These are phyloP conservation scores for Lepus townsendii DNA, from an alignment of 2,797 vertebrate genomes.

Conservation along the genomic window DNA sequence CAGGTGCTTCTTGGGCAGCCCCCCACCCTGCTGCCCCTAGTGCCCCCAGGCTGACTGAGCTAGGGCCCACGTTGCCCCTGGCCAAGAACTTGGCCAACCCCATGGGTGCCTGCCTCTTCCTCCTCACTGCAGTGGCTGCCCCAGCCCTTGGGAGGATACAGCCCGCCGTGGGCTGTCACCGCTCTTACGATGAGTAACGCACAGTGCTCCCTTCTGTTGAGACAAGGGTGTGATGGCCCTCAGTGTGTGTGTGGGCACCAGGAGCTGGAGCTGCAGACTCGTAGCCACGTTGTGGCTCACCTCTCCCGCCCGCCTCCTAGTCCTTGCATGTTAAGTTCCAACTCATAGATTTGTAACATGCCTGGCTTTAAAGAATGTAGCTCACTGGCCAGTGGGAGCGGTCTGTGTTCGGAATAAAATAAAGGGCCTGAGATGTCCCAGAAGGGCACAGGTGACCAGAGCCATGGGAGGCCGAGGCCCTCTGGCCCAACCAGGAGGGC, in stretches of 20 bases:
- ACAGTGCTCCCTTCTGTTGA: background rate
- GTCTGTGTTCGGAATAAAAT: constrained; percentile 14
- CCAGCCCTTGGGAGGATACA: background rate
- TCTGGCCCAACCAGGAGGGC: background rate
- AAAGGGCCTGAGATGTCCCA: background rate
- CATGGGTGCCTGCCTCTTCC: background rate
- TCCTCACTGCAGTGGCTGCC: background rate
- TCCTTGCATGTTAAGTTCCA: background rate
- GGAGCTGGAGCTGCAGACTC: background rate
- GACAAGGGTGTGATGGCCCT: constrained; percentile 30
- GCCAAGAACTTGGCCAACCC: background rate
- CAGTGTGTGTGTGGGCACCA: constrained; percentile 10
- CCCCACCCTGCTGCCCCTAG: too few species aligned
- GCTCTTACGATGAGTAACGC: background rate
- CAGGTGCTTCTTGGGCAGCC: fast-evolving
- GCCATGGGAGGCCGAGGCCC: background rate
- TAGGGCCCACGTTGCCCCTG: background rate
- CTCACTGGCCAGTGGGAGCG: constrained; percentile 13
- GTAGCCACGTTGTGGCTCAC: background rate
- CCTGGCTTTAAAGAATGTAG: background rate
- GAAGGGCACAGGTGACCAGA: background rate
- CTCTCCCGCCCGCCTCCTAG: too few species aligned
- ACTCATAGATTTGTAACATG: constrained; percentile 8
- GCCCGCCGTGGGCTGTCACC: background rate
- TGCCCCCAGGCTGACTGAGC: background rate